Evolutionary conservation across 2,113 vertebrate species (phyloP).

Genomic region (Corythoichthys haematopterus): DNA sequence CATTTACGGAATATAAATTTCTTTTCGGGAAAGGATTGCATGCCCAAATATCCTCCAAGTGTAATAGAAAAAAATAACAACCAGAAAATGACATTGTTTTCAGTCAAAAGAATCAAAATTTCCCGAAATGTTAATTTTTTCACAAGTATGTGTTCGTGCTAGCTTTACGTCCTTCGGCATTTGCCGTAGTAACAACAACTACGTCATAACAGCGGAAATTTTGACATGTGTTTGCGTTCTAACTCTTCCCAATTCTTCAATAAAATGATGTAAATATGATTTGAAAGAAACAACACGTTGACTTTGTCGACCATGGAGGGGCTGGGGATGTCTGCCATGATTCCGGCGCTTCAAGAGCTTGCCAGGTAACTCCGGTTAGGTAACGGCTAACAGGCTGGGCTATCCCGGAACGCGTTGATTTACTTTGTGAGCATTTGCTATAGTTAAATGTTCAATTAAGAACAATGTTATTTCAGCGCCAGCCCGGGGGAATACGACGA

Average conservation of each 20-base stretch:
- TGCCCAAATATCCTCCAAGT: no score
- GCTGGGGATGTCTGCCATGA: conserved; percentile 92
- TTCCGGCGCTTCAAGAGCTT: conserved; percentile 89
- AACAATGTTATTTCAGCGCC: conserved; percentile 71
- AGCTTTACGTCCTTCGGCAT: conserved; percentile 16
- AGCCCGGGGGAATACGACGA: conserved; percentile 80
- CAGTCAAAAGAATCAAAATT: no score
- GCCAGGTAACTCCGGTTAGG: conserved; percentile 70
- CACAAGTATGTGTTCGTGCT: no score
- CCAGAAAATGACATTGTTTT: no score
- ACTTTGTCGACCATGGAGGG: conserved; percentile 67
- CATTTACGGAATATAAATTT: no score
- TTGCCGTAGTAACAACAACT: conserved; percentile 46
- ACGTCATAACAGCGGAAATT: conserved; percentile 60
- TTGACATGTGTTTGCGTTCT: conserved; percentile 4
- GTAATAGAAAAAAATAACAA: no score
- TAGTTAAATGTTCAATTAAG: no score
- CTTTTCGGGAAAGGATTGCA: no score
- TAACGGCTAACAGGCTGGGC: conserved; percentile 16
- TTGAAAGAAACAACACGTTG: neutral
- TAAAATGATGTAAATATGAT: neutral
- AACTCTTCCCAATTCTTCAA: neutral
- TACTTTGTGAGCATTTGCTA: neutral
- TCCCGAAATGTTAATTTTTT: no score
- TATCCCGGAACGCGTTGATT: conserved; percentile 3